These are phyloP conservation scores for Apoderus coryli DNA, from an alignment of 2,888 invertebrate species.

Conservation along the genomic window DNA sequence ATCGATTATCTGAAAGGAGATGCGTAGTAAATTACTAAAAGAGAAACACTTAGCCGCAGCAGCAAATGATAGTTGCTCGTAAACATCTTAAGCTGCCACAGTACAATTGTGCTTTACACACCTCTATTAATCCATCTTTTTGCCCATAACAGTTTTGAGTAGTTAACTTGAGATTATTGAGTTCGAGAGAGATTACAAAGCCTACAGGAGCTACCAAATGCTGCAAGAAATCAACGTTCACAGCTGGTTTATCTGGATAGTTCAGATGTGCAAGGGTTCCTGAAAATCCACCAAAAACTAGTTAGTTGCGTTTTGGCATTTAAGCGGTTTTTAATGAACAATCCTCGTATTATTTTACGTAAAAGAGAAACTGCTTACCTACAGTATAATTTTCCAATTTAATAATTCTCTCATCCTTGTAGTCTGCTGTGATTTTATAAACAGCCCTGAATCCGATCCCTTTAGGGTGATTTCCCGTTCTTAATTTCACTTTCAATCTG, in stretches of 20 bases:
- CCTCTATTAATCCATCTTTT: slow-evolving; percentile 26
- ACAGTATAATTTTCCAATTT: slow-evolving; percentile 32
- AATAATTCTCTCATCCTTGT: slow-evolving; percentile 35
- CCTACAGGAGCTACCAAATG: slow-evolving; percentile 43
- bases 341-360: too few relatives aligned
- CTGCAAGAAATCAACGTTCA: slow-evolving; percentile 38
- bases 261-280: slow-evolving; percentile 40
- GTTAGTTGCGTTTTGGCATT: not conserved
- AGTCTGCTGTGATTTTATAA: slow-evolving; percentile 36
- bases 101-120: too few relatives aligned
- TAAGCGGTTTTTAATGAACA: too few relatives aligned
- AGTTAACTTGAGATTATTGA: slow-evolving; percentile 34
- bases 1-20: too few relatives aligned
- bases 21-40: too few relatives aligned
- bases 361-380: slow-evolving; percentile 19
- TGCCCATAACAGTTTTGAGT: slow-evolving; percentile 29
- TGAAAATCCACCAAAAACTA: slow-evolving; percentile 1
- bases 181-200: slow-evolving; percentile 35
- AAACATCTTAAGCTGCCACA: too few relatives aligned
- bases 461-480: slow-evolving; percentile 46
- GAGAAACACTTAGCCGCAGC: too few relatives aligned
- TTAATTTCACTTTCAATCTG: slow-evolving; percentile 43
- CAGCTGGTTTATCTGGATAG: slow-evolving; percentile 40
- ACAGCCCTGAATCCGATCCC: slow-evolving; percentile 50
- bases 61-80: too few relatives aligned